Evolutionary conservation across 2,797 vertebrate genomes (phyloP).

Genomic region (Acanthurus lineatus): DNA sequence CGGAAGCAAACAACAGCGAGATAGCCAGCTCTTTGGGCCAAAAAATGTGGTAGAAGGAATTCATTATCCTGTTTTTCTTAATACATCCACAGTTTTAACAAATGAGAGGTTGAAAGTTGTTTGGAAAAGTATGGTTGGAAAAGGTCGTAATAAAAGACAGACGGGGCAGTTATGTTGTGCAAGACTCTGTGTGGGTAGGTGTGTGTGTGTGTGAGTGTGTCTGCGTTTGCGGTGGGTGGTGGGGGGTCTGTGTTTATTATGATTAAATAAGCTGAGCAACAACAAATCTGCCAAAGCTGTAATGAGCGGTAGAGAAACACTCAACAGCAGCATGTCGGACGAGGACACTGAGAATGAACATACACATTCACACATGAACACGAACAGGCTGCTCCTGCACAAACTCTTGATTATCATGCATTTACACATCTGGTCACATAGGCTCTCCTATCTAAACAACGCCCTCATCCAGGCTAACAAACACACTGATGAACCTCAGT

Average conservation of each 20-base stretch:
- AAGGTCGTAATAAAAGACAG: conserved; percentile 50
- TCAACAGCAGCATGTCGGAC: conserved; percentile 43
- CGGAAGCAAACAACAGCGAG: neutral
- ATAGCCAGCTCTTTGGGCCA: neutral
- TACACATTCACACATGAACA: conserved; percentile 38
- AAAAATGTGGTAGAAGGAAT: neutral
- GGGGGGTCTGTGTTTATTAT: conserved; percentile 63
- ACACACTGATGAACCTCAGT: conserved; percentile 52
- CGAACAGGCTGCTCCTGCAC: conserved; percentile 41
- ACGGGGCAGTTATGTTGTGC: conserved; percentile 1
- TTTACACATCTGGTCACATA: conserved; percentile 63
- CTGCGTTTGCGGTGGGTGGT: conserved; percentile 28
- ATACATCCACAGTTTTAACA: conserved; percentile 1
- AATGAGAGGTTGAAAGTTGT: conserved; percentile 32
- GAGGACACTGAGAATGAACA: conserved; percentile 34
- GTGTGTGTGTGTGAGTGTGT: conserved; percentile 31
- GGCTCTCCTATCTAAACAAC: conserved; percentile 60
- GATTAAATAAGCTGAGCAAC: conserved; percentile 64
- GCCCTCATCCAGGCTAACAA: conserved; percentile 63
- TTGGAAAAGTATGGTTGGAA: conserved; percentile 24
- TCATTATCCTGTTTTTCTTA: neutral
- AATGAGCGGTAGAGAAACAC: conserved; percentile 50
- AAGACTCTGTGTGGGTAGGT: conserved; percentile 18
- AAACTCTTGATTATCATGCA: conserved; percentile 53
- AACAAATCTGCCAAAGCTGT: conserved; percentile 65